phyloP scores from a whole-genome alignment of 2,113 vertebrate genomes.

The Heterochromis multidens region DNA sequence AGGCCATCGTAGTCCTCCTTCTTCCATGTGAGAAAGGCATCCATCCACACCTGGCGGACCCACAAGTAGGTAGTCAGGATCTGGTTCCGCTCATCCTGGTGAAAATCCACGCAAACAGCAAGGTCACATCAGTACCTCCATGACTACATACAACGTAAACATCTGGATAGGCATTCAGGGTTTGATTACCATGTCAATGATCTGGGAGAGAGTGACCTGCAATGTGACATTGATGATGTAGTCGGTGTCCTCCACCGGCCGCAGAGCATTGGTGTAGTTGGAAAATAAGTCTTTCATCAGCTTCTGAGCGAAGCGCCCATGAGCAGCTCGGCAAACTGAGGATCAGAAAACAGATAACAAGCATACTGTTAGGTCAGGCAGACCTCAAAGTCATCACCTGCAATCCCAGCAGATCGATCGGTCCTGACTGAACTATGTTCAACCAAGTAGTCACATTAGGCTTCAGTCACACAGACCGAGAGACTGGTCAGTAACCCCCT shows the following conservation, averaged over 20 bases:
- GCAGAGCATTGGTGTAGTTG: constrained; percentile 87
- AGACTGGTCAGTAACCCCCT: too few species aligned
- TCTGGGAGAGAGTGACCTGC: constrained; percentile 89
- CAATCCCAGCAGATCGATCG: neutral
- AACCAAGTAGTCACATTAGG: too few species aligned
- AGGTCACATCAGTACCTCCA: rapidly evolving
- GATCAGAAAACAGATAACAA: neutral
- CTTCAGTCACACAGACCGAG: too few species aligned
- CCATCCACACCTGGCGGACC: constrained; percentile 89
- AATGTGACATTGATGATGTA: constrained; percentile 86
- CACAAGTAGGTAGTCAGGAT: constrained; percentile 82
- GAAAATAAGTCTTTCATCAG: constrained; percentile 82
- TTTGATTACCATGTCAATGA: constrained; percentile 88
- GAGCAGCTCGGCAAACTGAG: constrained; percentile 76
- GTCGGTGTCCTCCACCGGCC: constrained; percentile 87
- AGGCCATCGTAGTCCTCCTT: constrained; percentile 84
- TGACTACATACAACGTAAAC: neutral
- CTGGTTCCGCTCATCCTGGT: constrained; percentile 75
- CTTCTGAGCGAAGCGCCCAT: constrained; percentile 82
- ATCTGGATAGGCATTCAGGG: neutral
- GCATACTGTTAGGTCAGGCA: neutral
- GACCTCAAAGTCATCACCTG: neutral
- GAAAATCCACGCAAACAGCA: neutral
- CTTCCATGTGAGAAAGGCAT: constrained; percentile 85
- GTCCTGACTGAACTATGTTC: too few species aligned